Base-by-base conservation (phyloP, 2,888 invertebrate species). In the Helleia helle region DNA sequence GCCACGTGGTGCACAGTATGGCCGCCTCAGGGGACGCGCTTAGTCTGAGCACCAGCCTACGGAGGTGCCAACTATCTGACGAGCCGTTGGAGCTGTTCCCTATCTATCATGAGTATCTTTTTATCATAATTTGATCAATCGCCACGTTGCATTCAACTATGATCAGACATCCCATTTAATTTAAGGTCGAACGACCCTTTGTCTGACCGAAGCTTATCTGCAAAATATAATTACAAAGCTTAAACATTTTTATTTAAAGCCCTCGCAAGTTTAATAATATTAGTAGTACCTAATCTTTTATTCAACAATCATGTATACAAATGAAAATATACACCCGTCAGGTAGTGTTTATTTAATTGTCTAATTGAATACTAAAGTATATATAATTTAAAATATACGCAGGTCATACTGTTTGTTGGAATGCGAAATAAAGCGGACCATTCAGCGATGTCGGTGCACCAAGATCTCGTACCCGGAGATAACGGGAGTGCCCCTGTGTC, bases 331-430 rank as follows among this genome's bases (percentile, higher is more conserved):
- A n/a, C n/a, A n/a, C n/a, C n/a, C n/a, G n/a, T n/a, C n/a, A n/a
- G n/a, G n/a, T n/a, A n/a, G n/a, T n/a, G n/a, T n/a, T n/a, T n/a
- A n/a, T n/a, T n/a, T n/a, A n/a, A n/a, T n/a, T n/a, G n/a, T n/a
- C 15, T 34, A 4, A 26, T 15, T 7, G 8, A 7, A 7, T 22
- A 9, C 13, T 1, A 38, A 38, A 27, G 1, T 14, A 1, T n/a
- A n/a, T n/a, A n/a, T n/a, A n/a, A 22, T 12, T 11, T 26, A 36
- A 24, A n/a, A 13, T 34, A 34, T 25, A 48, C 48, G 36, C 52
- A 74, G 71, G 47, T 48, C 42, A n/a, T 70, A 71, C 44, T 79
- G 79, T 42, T 24, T 60, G 1, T 34, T 73, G 36, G 79, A 80
- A 43, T 70, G 73, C 17, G 67, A 68, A 44, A 64, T 75, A 31